Percentiles rank a stretch among this genome's conserved stretches.
Evolutionary conservation across 1,140 invertebrate genomes (phyloP).

Genomic region (Ooceraea biroi): DNA sequence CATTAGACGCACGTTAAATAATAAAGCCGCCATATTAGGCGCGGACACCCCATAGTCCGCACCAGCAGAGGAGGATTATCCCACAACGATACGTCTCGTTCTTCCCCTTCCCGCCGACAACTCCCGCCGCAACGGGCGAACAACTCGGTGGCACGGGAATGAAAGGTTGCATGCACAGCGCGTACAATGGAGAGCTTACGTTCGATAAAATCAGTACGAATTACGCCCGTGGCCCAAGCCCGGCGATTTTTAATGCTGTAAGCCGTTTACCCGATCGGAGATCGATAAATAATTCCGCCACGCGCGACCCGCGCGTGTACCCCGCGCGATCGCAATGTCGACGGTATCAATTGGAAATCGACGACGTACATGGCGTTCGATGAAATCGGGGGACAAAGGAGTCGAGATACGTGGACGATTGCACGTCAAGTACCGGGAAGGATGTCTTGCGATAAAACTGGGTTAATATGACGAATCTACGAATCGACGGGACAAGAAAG

Average conservation of each 20-base stretch:
- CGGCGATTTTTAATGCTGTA: slow-evolving; percentile 20
- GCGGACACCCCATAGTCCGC: slow-evolving; percentile 71
- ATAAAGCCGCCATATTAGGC: slow-evolving; percentile 81
- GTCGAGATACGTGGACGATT: neutral
- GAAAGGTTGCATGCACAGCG: neutral
- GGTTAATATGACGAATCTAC: slow-evolving; percentile 35
- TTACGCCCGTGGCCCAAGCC: neutral
- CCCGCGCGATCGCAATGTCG: slow-evolving; percentile 10
- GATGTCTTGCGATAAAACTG: slow-evolving; percentile 10
- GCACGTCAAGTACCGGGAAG: neutral
- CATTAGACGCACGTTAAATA: slow-evolving; percentile 82
- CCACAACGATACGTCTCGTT: slow-evolving; percentile 79
- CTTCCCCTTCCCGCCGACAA: slow-evolving; percentile 57
- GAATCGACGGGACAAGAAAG: neutral
- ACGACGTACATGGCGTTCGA: neutral
- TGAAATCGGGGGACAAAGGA: neutral
- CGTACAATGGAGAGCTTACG: slow-evolving; percentile 39
- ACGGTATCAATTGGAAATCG: slow-evolving; percentile 46
- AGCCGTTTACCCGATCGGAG: slow-evolving; percentile 28
- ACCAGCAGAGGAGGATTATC: slow-evolving; percentile 79
- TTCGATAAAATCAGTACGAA: slow-evolving; percentile 61
- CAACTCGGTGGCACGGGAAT: slow-evolving; percentile 1
- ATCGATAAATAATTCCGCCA: slow-evolving; percentile 42
- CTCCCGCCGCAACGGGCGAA: slow-evolving; percentile 31
- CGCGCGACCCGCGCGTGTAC: slow-evolving; percentile 6